phyloP scores from a whole-genome alignment of 2,113 vertebrate genomes.

The Thinocorus orbignyianus region DNA sequence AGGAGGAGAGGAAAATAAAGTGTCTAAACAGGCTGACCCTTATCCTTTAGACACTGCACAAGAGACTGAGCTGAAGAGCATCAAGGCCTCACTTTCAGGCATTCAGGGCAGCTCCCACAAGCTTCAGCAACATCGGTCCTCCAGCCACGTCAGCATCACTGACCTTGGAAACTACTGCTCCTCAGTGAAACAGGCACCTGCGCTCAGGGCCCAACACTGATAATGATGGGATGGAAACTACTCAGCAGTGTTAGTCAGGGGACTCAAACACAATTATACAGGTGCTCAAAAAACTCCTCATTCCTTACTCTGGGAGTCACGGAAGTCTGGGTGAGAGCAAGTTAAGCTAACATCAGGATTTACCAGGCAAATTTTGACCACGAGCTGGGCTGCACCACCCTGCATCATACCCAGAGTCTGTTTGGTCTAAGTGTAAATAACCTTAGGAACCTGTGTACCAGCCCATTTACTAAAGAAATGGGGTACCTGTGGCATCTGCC shows the following conservation, averaged over 20 bases:
- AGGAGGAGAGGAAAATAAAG: not conserved
- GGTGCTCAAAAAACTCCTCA: not conserved
- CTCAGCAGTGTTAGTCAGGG: accelerated
- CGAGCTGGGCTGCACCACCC: not conserved
- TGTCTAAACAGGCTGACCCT: not conserved
- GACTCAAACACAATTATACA: not conserved
- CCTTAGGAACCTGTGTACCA: not conserved
- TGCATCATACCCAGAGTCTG: not conserved
- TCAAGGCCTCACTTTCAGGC: not conserved
- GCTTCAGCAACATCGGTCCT: not conserved
- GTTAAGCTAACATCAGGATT: not conserved
- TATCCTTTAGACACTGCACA: not conserved
- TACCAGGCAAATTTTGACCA: not conserved
- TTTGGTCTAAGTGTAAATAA: not conserved
- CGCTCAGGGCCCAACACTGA: not conserved
- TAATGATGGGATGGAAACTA: not conserved
- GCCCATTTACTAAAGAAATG: not conserved
- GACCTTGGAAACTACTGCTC: not conserved
- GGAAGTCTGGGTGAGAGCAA: not conserved
- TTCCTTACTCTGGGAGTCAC: not conserved
- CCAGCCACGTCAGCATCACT: not conserved
- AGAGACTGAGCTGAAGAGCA: not conserved
- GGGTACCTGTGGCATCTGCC: not conserved
- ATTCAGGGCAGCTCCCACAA: not conserved
- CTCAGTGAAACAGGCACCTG: accelerated